These are phyloP conservation scores for Cosmorhoe ocellata DNA, from an alignment of 2,888 invertebrate species.

Conservation along the genomic window DNA sequence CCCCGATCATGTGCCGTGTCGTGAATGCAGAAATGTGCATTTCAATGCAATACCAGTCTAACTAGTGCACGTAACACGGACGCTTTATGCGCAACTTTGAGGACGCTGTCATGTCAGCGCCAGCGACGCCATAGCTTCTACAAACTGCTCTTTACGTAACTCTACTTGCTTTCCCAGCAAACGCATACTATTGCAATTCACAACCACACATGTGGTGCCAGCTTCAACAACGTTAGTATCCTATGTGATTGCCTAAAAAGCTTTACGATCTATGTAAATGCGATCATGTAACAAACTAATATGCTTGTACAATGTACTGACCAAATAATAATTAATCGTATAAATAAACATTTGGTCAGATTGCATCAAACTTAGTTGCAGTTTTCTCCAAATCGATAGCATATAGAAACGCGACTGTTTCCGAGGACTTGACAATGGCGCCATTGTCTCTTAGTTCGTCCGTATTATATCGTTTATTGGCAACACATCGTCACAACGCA, in stretches of 20 bases:
- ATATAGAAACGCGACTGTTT: constrained; percentile 49
- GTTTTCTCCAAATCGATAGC: constrained; percentile 58
- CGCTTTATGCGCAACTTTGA: constrained; percentile 15
- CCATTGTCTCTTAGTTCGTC: constrained; percentile 52
- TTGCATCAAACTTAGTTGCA: constrained; percentile 18
- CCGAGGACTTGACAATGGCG: constrained; percentile 62
- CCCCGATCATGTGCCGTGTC: constrained; percentile 46
- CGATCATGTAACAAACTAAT: constrained; percentile 21
- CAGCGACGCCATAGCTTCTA: constrained; percentile 3
- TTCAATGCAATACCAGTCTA: constrained; percentile 23
- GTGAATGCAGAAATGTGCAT: constrained; percentile 25
- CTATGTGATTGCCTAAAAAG: constrained; percentile 6
- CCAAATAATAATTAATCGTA: no score
- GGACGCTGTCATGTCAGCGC: constrained; percentile 9
- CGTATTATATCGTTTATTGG: constrained; percentile 24
- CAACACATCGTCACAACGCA: neutral
- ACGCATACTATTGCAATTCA: constrained; percentile 16
- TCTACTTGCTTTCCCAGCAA: constrained; percentile 8
- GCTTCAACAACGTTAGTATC: constrained; percentile 6
- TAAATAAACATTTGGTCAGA: neutral
- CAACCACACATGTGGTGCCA: constrained; percentile 9
- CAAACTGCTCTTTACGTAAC: constrained; percentile 15
- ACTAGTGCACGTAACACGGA: constrained; percentile 16
- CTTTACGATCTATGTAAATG: constrained; percentile 19
- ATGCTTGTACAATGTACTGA: neutral